Conservation (phyloP, 1,140 invertebrate species). For the Metopolophium dirhodum region DNA sequence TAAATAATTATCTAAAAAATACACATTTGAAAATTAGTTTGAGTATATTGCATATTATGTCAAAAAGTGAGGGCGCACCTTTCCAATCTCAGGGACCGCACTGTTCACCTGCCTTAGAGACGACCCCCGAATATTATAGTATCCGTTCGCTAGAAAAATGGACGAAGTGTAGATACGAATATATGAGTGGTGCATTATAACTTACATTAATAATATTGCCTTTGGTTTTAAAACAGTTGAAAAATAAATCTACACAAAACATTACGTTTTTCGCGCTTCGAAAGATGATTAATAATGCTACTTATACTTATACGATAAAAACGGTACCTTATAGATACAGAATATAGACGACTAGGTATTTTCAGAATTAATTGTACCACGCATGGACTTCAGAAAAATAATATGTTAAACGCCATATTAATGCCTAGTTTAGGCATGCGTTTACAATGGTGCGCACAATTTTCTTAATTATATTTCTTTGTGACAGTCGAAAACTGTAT, state of each 20-base stretch:
- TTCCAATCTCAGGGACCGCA: too few relatives aligned
- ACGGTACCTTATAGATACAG: background rate
- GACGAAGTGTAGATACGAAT: background rate
- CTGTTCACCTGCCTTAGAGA: too few relatives aligned
- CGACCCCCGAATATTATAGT: too few relatives aligned
- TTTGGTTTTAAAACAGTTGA: background rate
- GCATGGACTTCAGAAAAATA: background rate
- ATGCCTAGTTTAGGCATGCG: background rate
- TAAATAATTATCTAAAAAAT: too few relatives aligned
- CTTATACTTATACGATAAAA: background rate
- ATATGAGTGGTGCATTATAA: background rate
- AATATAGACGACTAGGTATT: background rate
- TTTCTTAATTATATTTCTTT: constrained; percentile 12
- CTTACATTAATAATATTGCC: background rate
- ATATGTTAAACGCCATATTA: background rate
- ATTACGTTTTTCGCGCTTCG: background rate
- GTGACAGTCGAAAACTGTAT: background rate
- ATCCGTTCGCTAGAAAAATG: background rate
- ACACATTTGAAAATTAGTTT: too few relatives aligned
- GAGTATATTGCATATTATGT: too few relatives aligned
- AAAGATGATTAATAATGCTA: background rate
- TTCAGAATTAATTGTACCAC: background rate
- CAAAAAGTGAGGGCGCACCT: too few relatives aligned
- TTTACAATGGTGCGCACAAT: background rate
- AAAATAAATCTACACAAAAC: too few relatives aligned